Evolutionary conservation across 2,113 vertebrate genomes (phyloP), one percentile per base, ranked within the genome.

Genomic region (Phocoena sinus): DNA sequence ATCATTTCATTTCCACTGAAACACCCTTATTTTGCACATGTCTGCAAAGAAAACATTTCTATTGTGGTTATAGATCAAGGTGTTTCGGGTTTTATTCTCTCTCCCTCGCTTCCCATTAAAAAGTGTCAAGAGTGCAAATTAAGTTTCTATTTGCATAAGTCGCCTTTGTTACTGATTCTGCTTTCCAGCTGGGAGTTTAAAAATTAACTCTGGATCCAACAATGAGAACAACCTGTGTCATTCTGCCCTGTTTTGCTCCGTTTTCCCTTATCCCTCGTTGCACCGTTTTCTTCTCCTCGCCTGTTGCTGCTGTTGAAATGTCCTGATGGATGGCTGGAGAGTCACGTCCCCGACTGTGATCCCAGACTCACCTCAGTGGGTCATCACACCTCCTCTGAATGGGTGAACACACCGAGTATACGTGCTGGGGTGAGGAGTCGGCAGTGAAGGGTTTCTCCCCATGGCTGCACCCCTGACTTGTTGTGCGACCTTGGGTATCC

Each of bases 51-150:
- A 85, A 82, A 80, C 25, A 67, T 62, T 81, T 89, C 62, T 71
- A 11, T 53, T 50, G 4, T 67, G 88, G 23, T 73, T 73, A 8
- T 26, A 88, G 28, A 44, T 23, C 62, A n/a, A 84, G 53, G 28
- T 58, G 31, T 88, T 71, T 76, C 23, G 74, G 11, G 81, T 81
- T 91, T 96, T 91, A 47, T 71, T 96, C 15, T 79, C 53, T 56
- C 5, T 63, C 50, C n/a, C 26, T 88, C 83, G 50, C 33, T 53
- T 68, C 31, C 25, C 15, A 53, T 94, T 81, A 47, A 65, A 82
- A 74, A 50, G 18, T 33, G 63, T 50, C 31, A 17, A 62, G 68
- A 83, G 88, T 26, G 28, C 70, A 50, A 47, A 60, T 88, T n/a
- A 70, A 77, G 53, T 79, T 79, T 17, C 53, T 65, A 31, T 71